Conservation (phyloP, 2,113 vertebrate genomes). For the Notarius quadriscutis region DNA sequence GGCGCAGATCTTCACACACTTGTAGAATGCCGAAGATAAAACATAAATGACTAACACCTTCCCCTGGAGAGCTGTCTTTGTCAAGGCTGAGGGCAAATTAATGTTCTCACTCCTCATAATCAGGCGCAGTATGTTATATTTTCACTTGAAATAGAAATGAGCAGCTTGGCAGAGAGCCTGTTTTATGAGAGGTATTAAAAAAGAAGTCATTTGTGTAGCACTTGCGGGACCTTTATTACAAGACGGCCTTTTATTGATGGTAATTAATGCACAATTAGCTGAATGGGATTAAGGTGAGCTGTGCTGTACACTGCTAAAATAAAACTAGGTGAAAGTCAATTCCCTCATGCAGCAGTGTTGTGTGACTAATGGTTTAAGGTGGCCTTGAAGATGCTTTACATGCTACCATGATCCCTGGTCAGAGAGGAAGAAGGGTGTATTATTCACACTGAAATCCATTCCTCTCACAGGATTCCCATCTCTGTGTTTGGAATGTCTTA, state of each 20-base stretch:
- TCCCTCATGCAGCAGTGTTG: not conserved
- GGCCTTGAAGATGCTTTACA: slow-evolving; percentile 20
- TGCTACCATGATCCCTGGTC: not conserved
- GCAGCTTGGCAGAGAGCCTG: slow-evolving; percentile 2
- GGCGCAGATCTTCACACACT: slow-evolving; percentile 14
- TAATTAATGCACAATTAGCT: slow-evolving; percentile 39
- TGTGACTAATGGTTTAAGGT: not conserved
- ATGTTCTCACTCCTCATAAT: slow-evolving; percentile 13
- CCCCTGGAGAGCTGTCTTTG: slow-evolving; percentile 18
- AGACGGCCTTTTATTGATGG: slow-evolving; percentile 41
- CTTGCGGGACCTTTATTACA: slow-evolving; percentile 23
- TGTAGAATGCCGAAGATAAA: slow-evolving; percentile 1
- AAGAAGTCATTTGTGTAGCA: slow-evolving; percentile 26
- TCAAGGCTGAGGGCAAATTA: slow-evolving; percentile 34
- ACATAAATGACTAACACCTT: slow-evolving; percentile 41
- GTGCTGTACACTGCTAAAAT: not conserved
- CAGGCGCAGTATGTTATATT: slow-evolving; percentile 36
- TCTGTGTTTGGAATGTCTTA: slow-evolving; percentile 8
- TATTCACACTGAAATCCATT: too few species aligned
- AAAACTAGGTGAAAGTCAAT: slow-evolving; percentile 19
- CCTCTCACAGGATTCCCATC: not conserved
- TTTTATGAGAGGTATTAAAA: slow-evolving; percentile 23
- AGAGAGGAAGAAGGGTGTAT: slow-evolving; percentile 6
- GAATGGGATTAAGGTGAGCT: slow-evolving; percentile 33
- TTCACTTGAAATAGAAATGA: slow-evolving; percentile 24